Base-by-base conservation (phyloP, 2,797 vertebrate species). In the Aplochiton taeniatus region DNA sequence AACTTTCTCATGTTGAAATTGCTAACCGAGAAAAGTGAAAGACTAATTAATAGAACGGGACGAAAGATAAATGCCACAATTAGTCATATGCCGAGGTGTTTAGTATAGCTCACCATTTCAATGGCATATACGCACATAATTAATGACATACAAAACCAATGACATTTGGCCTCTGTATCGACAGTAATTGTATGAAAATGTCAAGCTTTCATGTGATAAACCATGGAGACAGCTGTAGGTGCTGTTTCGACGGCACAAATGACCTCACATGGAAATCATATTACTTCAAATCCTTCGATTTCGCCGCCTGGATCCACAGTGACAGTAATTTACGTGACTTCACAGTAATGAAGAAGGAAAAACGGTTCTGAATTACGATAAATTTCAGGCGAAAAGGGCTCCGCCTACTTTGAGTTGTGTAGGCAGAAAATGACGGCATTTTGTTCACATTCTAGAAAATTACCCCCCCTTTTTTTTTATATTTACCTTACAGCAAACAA, bases 171-270 rank as follows among this genome's bases (percentile, higher is more conserved):
- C 70, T 60, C 67, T 77, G 69, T 60, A 43, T 66, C 80, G 69
- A 59, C 70, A 72, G 75, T 82, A 68, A 82, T 77, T 66, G 67
- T 70, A 70, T 83, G 78, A 50, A 86, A 89, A 90, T 84, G 85
- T 85, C 82, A 85, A 74, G 59, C 57, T 56, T 16, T 2, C n/a
- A 1, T 77, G 65, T 80, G 77, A 83, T 82, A 85, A 77, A 78
- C 70, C 58, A 64, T 59, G 50, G 48, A 59, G 68, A 44, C 69
- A 56, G 43, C 65, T 57, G 47, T 58, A 63, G 69, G 79, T 50
- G 66, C 45, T 81, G 73, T 80, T 82, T 77, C 68, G 72, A 85
- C 73, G 76, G 62, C 63, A 65, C 60, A 76, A 70, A 81, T 76
- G 63, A 78, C 68, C 43, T 10, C 11, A 9, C 17, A 20, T 54